phyloP scores from a whole-genome alignment of 2,113 vertebrate genomes.

The Calonectris borealis region DNA sequence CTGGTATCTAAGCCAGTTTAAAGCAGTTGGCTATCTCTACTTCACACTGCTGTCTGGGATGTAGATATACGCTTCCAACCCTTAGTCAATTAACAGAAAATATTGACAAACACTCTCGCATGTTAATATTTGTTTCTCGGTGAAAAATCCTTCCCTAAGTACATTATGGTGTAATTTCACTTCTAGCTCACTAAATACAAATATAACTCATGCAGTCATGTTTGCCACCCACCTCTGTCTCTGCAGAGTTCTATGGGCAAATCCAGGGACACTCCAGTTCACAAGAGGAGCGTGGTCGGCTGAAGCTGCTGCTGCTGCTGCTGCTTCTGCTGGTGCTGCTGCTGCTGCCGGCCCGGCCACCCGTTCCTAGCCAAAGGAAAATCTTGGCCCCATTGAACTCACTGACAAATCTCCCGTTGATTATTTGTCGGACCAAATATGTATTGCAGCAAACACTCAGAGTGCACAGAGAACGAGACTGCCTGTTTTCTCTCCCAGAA shows the following conservation, averaged over 20 bases:
- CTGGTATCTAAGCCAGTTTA: background rate
- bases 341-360: background rate
- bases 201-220: background rate
- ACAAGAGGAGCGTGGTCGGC: accelerated
- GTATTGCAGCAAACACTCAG: background rate
- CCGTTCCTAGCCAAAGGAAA: background rate
- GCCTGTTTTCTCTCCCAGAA: background rate
- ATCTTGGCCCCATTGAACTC: background rate
- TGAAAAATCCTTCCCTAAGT: background rate
- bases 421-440: background rate
- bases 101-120: background rate
- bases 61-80: background rate
- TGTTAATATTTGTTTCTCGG: background rate
- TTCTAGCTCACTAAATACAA: background rate
- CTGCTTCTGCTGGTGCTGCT: background rate
- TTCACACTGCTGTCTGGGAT: background rate
- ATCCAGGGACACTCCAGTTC: background rate
- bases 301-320: background rate
- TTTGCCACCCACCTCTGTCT: background rate
- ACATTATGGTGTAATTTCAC: background rate
- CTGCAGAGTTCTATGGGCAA: background rate
- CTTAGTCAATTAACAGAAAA: constrained; percentile 13
- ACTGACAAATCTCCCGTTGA: background rate
- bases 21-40: background rate
- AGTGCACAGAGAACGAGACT: background rate